phyloP scores from a whole-genome alignment of 2,888 invertebrate species.

The Temnothorax ravouxi region DNA sequence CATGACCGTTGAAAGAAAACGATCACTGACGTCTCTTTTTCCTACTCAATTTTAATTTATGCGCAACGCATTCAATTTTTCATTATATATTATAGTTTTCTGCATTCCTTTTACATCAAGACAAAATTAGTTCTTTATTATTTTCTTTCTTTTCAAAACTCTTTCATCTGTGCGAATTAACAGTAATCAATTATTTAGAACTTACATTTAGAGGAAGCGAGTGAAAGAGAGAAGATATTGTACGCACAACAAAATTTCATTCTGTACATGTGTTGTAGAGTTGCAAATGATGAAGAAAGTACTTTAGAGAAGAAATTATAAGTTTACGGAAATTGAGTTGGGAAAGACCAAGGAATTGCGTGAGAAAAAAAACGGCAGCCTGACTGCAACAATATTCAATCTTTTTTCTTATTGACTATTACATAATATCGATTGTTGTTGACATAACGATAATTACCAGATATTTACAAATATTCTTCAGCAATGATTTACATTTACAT shows the following conservation, averaged over 20 bases:
- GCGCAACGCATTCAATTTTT: not conserved
- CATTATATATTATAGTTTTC: not conserved
- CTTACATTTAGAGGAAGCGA: not conserved
- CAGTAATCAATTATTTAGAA: not conserved
- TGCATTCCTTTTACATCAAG: not conserved
- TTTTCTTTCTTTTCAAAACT: not conserved
- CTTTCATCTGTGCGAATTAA: not conserved
- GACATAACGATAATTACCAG: not conserved
- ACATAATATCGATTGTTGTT: not conserved
- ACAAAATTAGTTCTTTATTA: not conserved
- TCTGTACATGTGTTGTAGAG: not conserved
- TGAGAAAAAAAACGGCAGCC: not conserved
- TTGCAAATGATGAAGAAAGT: not conserved
- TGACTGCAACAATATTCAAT: conserved; percentile 20
- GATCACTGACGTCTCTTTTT: not conserved
- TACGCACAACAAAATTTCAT: not conserved
- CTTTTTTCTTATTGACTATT: not conserved
- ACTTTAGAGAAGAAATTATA: not conserved
- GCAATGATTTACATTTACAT: conserved; percentile 14
- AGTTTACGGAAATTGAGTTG: not conserved
- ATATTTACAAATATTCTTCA: conserved; percentile 32
- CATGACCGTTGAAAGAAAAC: not conserved
- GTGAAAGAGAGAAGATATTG: not conserved
- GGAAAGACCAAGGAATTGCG: not conserved
- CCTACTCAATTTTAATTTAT: conserved; percentile 8